Percentiles rank a stretch among this genome's conserved stretches.
These are phyloP conservation scores for Andrena flavipes DNA, from an alignment of 2,888 invertebrate species.

Conservation along the genomic window DNA sequence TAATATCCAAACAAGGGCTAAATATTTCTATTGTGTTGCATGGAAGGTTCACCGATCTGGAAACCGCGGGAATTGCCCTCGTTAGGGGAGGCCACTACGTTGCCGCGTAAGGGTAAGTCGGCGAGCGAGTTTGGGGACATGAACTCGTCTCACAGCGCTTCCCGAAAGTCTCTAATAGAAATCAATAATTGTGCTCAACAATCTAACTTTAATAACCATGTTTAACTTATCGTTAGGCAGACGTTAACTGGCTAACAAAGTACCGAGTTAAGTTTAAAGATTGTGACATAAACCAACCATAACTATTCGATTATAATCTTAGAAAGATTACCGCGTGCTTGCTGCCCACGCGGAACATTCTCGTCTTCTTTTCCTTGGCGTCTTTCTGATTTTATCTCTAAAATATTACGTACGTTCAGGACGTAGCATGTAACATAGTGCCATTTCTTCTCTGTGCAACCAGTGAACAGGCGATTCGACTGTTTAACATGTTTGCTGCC, in stretches of 20 bases:
- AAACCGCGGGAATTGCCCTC: conserved; percentile 94
- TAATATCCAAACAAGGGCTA: no score
- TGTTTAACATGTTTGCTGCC: conserved; percentile 11
- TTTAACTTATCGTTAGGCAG: conserved; percentile 82
- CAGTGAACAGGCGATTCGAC: conserved; percentile 26
- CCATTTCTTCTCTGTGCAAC: neutral
- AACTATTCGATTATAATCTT: conserved; percentile 60
- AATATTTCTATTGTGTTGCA: conserved; percentile 30
- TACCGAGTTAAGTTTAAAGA: conserved; percentile 59
- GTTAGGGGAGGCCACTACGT: conserved; percentile 88
- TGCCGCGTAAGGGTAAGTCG: conserved; percentile 88
- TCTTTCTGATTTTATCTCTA: conserved; percentile 51
- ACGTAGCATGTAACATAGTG: conserved; percentile 3
- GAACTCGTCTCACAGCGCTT: conserved; percentile 86
- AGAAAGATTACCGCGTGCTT: conserved; percentile 49
- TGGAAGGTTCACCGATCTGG: conserved; percentile 98
- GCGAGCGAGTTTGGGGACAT: conserved; percentile 85
- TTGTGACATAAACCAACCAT: conserved; percentile 48
- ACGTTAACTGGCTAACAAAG: conserved; percentile 64
- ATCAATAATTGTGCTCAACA: conserved; percentile 85
- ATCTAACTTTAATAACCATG: conserved; percentile 84
- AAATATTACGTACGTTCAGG: conserved; percentile 3
- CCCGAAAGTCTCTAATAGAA: conserved; percentile 87
- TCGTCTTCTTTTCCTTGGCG: conserved; percentile 23
- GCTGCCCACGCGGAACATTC: conserved; percentile 66